Evolutionary conservation across 2,888 invertebrate species (phyloP), one percentile per base, ranked within the genome.

Genomic region (Tetranychus truncatus): DNA sequence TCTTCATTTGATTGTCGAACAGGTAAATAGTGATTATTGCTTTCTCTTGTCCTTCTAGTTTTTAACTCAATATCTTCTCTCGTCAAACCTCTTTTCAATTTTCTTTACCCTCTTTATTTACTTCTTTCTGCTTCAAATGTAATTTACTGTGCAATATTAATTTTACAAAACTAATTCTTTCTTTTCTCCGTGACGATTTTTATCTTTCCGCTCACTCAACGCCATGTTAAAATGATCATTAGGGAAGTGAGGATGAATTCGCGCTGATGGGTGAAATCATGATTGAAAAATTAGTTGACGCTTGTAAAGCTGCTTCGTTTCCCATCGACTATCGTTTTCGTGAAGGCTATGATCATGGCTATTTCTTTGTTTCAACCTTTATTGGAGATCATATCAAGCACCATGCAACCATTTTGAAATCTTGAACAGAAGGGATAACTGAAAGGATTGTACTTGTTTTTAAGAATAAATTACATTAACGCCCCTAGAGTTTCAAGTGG

Each of bases 311-410:
- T 76, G 87, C 86, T n/a, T 88, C 88, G 74, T 84, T 92, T 21
- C 88, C 81, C 0, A 79, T 83, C 15, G 78, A 65, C 45, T 77
- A 76, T 45, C 72, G 76, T 71, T 73, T 74, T 73, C 78, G 78
- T 65, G 76, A 78, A 78, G 93, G 90, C 21, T 99, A 96, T 81
- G 95, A 96, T 82, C 99, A 99, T 84, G 89, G 92, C 72, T 97
- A 96, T 81, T 96, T 88, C 81, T 95, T 92, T 82, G 91, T 99
- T 78, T 86, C 94, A 0, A 88, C 92, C 0, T 97, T 92, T 83
- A 89, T 99, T 75, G 91, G 88, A 69, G 95, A 97, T 81, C 97
- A 99, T 82, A 87, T 99, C 77, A 55, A 55, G 55, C 55, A 55
- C 55, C 55, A 24, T 20, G 8, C 34, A 24, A 69, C 20, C 69